Evolutionary conservation across 2,797 vertebrate species (phyloP), one percentile per base, ranked within the genome.

Genomic region (Natrix natrix): DNA sequence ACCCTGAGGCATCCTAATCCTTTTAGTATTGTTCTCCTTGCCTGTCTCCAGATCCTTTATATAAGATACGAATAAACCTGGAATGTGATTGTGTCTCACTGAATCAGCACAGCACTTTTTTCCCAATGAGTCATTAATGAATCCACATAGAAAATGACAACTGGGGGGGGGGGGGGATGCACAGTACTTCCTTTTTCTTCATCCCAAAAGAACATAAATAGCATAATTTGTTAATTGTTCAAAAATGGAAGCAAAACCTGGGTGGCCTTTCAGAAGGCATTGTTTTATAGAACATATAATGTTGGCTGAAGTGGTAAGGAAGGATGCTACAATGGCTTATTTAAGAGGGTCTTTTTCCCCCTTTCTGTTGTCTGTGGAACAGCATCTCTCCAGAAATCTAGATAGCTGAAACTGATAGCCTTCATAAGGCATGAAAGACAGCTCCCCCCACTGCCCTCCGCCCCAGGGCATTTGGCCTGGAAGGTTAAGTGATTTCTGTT

Each of bases 401-500:
- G 32, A 10, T 66, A 66, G 4, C 28, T 1, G 5, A 66, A n/a
- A 16, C 3, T 74, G 66, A 16, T 37, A 74, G 6, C 6, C 66
- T 74, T 74, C n/a, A 17, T 17, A 32, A 74, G 32, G 69, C 69
- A 74, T 17, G 17, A 74, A 74, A 74, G 7, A 37, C 69, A 37
- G 16, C 3, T 43, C 3, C 26, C 24, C 3, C 24, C 1, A 43
- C 14, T 11, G 8, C 24, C 4, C 66, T 1, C 14, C 6, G 1
- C 24, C 13, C 6, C 66, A 2, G 1, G 66, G 32, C 69, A 74
- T 37, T 74, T 74, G 7, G 16, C 32, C 32, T 74, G 16, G 16
- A 74, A 74, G 3, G 8, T 74, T 74, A 74, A 74, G 24, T 63
- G 60, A 63, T 8, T 63, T 63, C 10, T 61, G 3, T 26, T 61